phyloP scores from a whole-genome alignment of 53 echinoderm and acorn worm genomes.

The Crossaster papposus region DNA sequence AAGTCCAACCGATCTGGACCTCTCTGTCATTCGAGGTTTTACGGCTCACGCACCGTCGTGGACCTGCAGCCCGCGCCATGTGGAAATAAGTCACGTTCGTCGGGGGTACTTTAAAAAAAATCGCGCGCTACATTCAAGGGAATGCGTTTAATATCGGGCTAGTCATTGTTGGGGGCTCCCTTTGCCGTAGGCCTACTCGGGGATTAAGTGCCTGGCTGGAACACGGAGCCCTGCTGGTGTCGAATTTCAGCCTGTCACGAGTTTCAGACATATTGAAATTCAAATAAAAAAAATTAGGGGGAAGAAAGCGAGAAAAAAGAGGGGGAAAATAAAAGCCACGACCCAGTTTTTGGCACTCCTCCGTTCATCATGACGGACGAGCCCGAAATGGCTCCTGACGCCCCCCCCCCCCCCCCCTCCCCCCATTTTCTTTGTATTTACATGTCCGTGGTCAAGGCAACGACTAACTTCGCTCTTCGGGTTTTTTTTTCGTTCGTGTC shows the following conservation, averaged over 20 bases:
- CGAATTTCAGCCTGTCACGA: slow-evolving; percentile 50
- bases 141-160: slow-evolving; percentile 67
- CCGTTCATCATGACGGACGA: slow-evolving; percentile 29
- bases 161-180: slow-evolving; percentile 36
- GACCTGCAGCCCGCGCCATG: neutral
- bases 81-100: slow-evolving; percentile 61
- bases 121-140: slow-evolving; percentile 55
- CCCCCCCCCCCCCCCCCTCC: neutral
- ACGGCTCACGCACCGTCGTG: neutral
- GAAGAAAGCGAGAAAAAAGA: neutral
- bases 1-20: neutral
- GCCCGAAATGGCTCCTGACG: neutral
- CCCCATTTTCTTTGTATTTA: slow-evolving; percentile 13
- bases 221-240: slow-evolving; percentile 42
- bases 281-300: slow-evolving; percentile 47
- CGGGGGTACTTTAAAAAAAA: slow-evolving; percentile 49
- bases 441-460: slow-evolving; percentile 58
- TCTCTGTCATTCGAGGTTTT: slow-evolving; percentile 14
- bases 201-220: slow-evolving; percentile 60
- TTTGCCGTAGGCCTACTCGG: slow-evolving; percentile 1
- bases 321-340: slow-evolving; percentile 13
- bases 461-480: neutral
- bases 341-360: slow-evolving; percentile 40
- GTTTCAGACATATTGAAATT: slow-evolving; percentile 68
- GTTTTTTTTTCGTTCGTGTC: neutral